A percentile compares a stretch with the other conserved stretches of the same genome.
phyloP scores from a whole-genome alignment of 2,113 vertebrate genomes.

The Dinomys branickii region DNA sequence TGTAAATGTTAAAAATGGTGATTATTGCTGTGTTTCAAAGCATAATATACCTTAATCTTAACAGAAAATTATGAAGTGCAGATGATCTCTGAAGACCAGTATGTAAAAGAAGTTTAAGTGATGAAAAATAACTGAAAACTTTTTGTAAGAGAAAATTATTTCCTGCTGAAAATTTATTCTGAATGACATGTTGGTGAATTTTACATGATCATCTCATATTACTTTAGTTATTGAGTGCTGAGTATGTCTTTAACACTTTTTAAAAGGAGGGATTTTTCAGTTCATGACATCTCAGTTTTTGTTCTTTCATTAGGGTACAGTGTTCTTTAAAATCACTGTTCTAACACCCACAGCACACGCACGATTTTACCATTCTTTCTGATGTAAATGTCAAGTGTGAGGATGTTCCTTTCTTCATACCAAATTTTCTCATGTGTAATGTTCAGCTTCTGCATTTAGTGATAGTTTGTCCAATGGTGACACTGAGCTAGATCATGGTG shows the following conservation, averaged over 20 bases:
- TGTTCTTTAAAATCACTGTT: slow-evolving; percentile 53
- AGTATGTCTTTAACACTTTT: slow-evolving; percentile 47
- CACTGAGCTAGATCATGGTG: background rate
- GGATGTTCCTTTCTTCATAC: background rate
- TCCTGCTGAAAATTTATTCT: slow-evolving; percentile 64
- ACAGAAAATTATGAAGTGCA: slow-evolving; percentile 7
- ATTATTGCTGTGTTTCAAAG: slow-evolving; percentile 8
- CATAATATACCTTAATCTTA: slow-evolving; percentile 45
- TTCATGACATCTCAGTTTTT: slow-evolving; percentile 59
- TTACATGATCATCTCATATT: slow-evolving; percentile 52
- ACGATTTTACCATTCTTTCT: background rate
- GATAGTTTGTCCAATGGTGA: background rate
- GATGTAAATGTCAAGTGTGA: slow-evolving; percentile 44
- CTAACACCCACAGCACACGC: background rate
- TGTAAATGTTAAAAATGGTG: background rate
- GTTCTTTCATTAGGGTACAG: slow-evolving; percentile 30
- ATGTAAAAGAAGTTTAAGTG: slow-evolving; percentile 52
- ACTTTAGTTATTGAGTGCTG: slow-evolving; percentile 60
- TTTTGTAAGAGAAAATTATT: slow-evolving; percentile 39
- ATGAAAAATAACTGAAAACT: slow-evolving; percentile 43
- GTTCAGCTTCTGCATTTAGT: background rate
- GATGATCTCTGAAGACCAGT: background rate
- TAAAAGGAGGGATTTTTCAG: background rate
- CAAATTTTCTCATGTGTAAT: slow-evolving; percentile 27
- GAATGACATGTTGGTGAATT: slow-evolving; percentile 52